Evolutionary conservation across 2,797 vertebrate genomes (phyloP).

Genomic region (Falco columbarius): DNA sequence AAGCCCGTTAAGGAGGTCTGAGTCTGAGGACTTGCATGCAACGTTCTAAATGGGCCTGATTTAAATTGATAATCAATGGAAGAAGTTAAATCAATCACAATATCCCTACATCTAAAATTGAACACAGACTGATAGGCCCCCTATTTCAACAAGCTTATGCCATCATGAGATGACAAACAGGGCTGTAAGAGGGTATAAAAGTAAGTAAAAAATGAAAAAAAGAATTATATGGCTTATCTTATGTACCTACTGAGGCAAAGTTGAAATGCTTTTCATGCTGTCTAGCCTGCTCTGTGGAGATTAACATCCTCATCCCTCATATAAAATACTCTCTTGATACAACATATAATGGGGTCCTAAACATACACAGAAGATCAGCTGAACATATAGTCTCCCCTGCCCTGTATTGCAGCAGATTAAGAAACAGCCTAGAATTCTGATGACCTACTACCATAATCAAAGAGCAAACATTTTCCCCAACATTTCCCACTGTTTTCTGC

Average conservation of each 20-base stretch:
- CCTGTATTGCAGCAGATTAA: background rate
- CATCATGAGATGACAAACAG: background rate
- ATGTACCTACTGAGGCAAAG: background rate
- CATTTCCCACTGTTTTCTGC: background rate
- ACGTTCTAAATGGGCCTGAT: background rate
- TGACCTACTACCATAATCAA: background rate
- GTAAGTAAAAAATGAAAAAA: background rate
- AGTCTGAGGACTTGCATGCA: background rate
- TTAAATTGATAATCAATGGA: background rate
- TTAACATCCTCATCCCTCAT: background rate
- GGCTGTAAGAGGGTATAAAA: background rate
- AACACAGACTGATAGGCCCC: background rate
- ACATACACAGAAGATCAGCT: background rate
- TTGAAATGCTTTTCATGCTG: background rate
- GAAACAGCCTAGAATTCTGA: background rate
- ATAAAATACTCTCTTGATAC: background rate
- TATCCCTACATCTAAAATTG: background rate
- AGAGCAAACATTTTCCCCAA: background rate
- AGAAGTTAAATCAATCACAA: conserved; percentile 7
- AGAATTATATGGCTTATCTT: background rate
- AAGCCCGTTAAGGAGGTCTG: background rate
- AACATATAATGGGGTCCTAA: background rate
- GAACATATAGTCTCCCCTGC: background rate
- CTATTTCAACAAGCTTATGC: background rate
- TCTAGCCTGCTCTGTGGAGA: background rate